These are phyloP conservation scores for Drosophila kepulauana DNA, from an alignment of 1,140 invertebrate species.

Conservation along the genomic window DNA sequence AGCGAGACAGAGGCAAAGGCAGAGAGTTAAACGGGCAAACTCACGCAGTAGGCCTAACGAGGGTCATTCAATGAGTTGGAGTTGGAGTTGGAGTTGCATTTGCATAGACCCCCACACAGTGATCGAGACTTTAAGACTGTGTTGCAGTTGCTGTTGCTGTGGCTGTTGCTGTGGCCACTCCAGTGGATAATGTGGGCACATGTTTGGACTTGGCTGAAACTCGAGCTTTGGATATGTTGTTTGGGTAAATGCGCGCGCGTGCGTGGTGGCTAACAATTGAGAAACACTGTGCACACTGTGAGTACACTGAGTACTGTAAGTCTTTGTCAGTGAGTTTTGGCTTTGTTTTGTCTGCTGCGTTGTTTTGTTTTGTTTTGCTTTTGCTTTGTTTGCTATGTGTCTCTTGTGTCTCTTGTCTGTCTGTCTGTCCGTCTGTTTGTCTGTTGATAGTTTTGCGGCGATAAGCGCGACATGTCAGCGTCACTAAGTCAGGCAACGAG, in stretches of 20 bases:
- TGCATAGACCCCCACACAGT: constrained; percentile 64
- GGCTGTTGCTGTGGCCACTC: constrained; percentile 14
- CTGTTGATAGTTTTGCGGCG: constrained; percentile 77
- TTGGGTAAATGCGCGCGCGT: constrained; percentile 81
- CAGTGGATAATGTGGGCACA: constrained; percentile 66
- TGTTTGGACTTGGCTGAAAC: constrained; percentile 53
- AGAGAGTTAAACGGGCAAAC: constrained; percentile 30
- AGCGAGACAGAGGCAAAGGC: constrained; percentile 9
- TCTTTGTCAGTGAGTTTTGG: constrained; percentile 56
- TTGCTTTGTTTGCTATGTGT: constrained; percentile 29
- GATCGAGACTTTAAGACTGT: constrained; percentile 9
- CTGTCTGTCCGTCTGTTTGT: constrained; percentile 45
- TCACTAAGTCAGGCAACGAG: constrained; percentile 40
- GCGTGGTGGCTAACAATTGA: constrained; percentile 81
- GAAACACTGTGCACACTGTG: constrained; percentile 63
- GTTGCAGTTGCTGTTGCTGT: not conserved
- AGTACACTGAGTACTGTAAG: constrained; percentile 40
- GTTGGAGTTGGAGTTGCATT: constrained; percentile 52
- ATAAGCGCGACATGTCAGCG: constrained; percentile 81
- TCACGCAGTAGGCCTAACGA: constrained; percentile 69
- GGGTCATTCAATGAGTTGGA: constrained; percentile 71
- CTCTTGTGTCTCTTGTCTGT: constrained; percentile 39
- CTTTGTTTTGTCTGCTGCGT: constrained; percentile 37
- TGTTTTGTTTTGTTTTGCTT: constrained; percentile 19
- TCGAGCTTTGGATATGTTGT: constrained; percentile 68